Base-by-base conservation (phyloP, 2,113 vertebrate genomes). In the Perca flavescens region DNA sequence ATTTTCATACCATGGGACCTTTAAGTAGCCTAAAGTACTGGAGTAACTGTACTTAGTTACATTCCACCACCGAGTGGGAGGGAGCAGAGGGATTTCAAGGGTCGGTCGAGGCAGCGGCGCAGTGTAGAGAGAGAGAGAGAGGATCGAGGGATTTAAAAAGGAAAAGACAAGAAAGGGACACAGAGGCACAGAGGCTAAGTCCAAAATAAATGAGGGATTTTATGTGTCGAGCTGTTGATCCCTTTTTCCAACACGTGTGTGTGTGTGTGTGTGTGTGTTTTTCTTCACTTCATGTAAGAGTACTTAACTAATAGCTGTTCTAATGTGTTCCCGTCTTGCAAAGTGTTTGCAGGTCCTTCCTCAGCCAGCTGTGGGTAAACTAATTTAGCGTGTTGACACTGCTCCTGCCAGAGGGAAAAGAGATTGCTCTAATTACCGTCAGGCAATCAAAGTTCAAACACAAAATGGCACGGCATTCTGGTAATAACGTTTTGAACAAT, bases 21-120 rank as follows among this genome's bases (percentile, higher is more conserved):
- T 31, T 7, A 40, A 40, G 36, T 40, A 40, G 34, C 36, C 40
- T 40, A 40, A 40, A 10, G 40, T 40, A 40, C 40, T 40, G 9
- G 40, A 40, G 40, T 40, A 40, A 10, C 40, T 40, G 36, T 40
- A 40, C 40, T 40, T 40, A 40, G 40, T 40, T 40, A 40, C 36
- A 40, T 40, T 40, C 36, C 36, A 7, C 36, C 8, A 7, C 36
- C 8, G 36, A 40, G 36, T 9, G 36, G 74, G 82, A 52, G 36
- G 64, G 70, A 56, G 65, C 50, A 62, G 75, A 70, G 49, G 79
- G 76, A 85, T 74, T 69, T 62, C 64, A 25, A 21, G 4, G 54
- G 62, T 53, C 0, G 19, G 22, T 34, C 14, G 19, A 74, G 49
- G 47, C 28, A 10, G 56, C 16, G 72, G 62, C 10, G 13, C 53